These are phyloP conservation scores for Cynodonichthys magdalenae DNA, from an alignment of 2,797 vertebrate genomes.

Conservation along the genomic window DNA sequence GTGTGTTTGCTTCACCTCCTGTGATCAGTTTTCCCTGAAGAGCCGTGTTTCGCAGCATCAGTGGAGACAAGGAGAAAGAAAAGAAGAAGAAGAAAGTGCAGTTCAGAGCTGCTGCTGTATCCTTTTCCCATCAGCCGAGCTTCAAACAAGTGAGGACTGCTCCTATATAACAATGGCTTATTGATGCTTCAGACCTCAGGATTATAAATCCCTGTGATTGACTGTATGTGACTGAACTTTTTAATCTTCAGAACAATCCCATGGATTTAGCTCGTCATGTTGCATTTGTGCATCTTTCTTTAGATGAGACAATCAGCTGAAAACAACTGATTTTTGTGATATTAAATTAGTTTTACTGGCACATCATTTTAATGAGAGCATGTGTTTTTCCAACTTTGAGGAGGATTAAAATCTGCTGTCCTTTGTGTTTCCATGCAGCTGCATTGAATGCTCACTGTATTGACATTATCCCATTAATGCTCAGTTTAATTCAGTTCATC, in stretches of 20 bases:
- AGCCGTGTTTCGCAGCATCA: constrained; percentile 68
- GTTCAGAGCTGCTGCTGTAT: constrained; percentile 11
- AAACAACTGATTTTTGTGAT: not conserved
- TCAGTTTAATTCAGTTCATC: constrained; percentile 24
- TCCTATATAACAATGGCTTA: constrained; percentile 18
- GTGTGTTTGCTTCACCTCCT: constrained; percentile 71
- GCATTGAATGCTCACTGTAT: constrained; percentile 5
- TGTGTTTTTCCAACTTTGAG: no score
- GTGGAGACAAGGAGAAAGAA: constrained; percentile 38
- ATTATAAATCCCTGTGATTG: not conserved
- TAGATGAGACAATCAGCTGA: constrained; percentile 8
- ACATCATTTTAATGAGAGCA: not conserved
- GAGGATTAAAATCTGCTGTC: constrained; percentile 4
- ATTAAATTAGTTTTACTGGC: constrained; percentile 17
- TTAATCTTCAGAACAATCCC: not conserved
- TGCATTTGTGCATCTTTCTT: constrained; percentile 12
- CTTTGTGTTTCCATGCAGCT: constrained; percentile 7
- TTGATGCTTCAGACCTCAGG: constrained; percentile 9
- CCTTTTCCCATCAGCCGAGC: constrained; percentile 44
- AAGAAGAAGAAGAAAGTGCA: constrained; percentile 28
- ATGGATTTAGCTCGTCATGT: not conserved
- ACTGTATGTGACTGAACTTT: not conserved
- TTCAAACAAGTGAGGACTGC: constrained; percentile 66
- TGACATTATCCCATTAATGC: constrained; percentile 12
- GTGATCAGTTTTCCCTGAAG: constrained; percentile 72